Base-by-base conservation (phyloP, 2,888 invertebrate species). In the Pyrocoelia pectoralis region DNA sequence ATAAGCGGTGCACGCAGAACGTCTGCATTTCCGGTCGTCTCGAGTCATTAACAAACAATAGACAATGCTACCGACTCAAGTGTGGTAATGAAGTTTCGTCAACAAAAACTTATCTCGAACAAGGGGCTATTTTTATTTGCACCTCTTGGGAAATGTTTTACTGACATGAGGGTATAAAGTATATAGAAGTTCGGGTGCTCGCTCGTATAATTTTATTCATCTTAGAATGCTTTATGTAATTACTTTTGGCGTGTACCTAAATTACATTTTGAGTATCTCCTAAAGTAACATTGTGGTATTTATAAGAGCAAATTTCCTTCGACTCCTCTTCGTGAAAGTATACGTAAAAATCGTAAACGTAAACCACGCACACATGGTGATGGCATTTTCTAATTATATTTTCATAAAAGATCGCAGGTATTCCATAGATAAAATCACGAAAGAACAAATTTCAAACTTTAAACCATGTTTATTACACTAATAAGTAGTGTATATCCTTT, bases 41-140 rank as follows among this genome's bases (percentile, higher is more conserved):
- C 10, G 41, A 56, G 60, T 63, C 68, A 68, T 68, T 68, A 68
- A 59, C 66, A 66, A 68, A 68, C 68, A 68, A 68, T 68, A 60
- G 65, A 63, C 65, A 61, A 54, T 59, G 68, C 61, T 63, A 57
- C 63, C 57, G 57, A 57, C 52, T 60, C 66, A 56, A 60, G 55
- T 55, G 65, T 33, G 33, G 33, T 33, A 33, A 33, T 33, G 60
- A 68, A 68, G 65, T 68, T 68, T 63, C 55, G 53, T 59, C 61
- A 14, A 61, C 65, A 67, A 67, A 67, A 67, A 67, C 65, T 57
- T 33, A 41, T 55, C 55, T 17, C 54, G 38, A 61, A 61, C 55
- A 40, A 61, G 50, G 54, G 55, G 61, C 24, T 41, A 40, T 14
- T 65, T 60, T 52, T 52, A 52, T 46, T 65, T 61, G 40, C 54